phyloP scores from a whole-genome alignment of 2,888 invertebrate genomes.

The Argyresthia albistria region DNA sequence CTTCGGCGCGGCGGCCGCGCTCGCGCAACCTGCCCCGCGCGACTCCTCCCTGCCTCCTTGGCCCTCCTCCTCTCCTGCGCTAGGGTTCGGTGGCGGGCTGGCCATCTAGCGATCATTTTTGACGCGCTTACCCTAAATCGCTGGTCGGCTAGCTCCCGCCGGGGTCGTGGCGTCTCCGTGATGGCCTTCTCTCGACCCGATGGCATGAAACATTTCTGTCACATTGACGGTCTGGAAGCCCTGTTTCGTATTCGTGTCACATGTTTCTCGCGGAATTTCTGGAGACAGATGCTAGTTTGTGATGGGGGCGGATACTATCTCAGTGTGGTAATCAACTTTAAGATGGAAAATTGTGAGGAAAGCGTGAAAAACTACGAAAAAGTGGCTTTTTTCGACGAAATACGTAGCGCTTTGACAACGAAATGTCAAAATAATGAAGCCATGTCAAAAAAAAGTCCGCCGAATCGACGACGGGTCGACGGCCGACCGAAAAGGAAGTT shows the following conservation, averaged over 20 bases:
- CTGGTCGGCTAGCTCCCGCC: slow-evolving; percentile 52
- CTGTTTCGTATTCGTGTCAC: slow-evolving; percentile 73
- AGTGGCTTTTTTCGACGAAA: slow-evolving; percentile 53
- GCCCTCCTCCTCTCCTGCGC: slow-evolving; percentile 63
- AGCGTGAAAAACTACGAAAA: slow-evolving; percentile 39
- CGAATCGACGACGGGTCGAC: slow-evolving; percentile 34
- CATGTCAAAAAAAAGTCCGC: slow-evolving; percentile 68
- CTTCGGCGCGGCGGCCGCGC: slow-evolving; percentile 65
- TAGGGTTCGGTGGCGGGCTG: slow-evolving; percentile 70
- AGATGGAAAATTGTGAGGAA: slow-evolving; percentile 34
- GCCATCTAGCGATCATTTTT: slow-evolving; percentile 72
- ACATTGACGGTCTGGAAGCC: slow-evolving; percentile 70
- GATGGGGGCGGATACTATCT: slow-evolving; percentile 21
- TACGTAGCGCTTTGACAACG: slow-evolving; percentile 71
- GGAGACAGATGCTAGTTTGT: slow-evolving; percentile 28
- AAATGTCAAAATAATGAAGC: slow-evolving; percentile 73
- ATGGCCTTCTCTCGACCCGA: slow-evolving; percentile 59
- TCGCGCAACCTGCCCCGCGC: slow-evolving; percentile 38
- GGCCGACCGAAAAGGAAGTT: background rate
- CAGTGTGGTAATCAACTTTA: slow-evolving; percentile 26
- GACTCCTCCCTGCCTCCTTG: slow-evolving; percentile 57
- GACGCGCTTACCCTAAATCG: slow-evolving; percentile 59
- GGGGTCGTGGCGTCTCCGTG: slow-evolving; percentile 45
- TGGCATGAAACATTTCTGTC: slow-evolving; percentile 72
- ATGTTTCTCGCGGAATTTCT: slow-evolving; percentile 64